Evolutionary conservation across 2,797 vertebrate species (phyloP), one percentile per base, ranked within the genome.

Genomic region (Morelia viridis): DNA sequence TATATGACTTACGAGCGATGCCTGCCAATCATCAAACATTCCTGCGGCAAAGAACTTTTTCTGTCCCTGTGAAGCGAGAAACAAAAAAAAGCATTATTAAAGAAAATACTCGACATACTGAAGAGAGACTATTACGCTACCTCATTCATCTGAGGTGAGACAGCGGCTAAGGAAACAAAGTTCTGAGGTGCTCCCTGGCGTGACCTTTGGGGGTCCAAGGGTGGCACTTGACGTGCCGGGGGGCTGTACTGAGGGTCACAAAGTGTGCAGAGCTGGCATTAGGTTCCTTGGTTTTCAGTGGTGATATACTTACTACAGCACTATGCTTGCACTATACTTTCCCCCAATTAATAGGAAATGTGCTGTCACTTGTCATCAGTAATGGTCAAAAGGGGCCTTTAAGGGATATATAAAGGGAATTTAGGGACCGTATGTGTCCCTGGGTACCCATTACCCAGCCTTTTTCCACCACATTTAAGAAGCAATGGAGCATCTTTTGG

Each of bases 21-120:
- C 99, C 99, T 97, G 98, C 99, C 95, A 98, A 98, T 98, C 98
- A 99, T 97, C 99, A 99, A 98, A 99, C 99, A 98, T 99, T 99
- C 98, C 98, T 99, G 93, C 98, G 99, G 95, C 99, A 99, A 98
- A 99, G 99, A 97, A 99, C 99, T 58, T 99, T 99, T 96, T 99
- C 99, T 96, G 98, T 99, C 97, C 99, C 99, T 76, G 98, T 98
- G 95, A 99, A 98, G 96, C 98, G 98, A 95, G 98, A 99, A 96
- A 31, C 97, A 95, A 98, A 98, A 96, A 97, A 97, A 98, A 98
- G 97, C 94, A 97, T 96, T 97, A 98, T 97, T 98, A 98, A 98
- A 97, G 99, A 98, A 96, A 97, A 97, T 76, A 97, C 97, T 88
- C 91, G 96, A 80, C 98, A 98, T 95, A 95, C 98, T 87, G 98